Evolutionary conservation across 2,888 invertebrate species (phyloP), one percentile per base, ranked within the genome.

Genomic region (Carpatolechia fugitivella): DNA sequence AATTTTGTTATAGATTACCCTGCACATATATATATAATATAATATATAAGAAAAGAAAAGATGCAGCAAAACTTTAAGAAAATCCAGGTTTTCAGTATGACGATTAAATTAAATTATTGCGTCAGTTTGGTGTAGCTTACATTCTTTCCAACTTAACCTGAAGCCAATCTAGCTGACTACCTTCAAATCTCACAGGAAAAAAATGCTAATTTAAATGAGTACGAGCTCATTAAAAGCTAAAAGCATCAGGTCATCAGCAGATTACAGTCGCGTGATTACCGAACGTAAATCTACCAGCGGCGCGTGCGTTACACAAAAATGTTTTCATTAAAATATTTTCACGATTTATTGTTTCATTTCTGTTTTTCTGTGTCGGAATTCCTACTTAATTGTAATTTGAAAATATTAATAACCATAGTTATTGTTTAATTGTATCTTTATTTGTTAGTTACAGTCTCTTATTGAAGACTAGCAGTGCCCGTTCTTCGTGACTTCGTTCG

Each of bases 161-260:
- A n/a, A n/a, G n/a, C 6, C 24, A 24, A 24, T 24, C 3, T 24
- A 24, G n/a, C n/a, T n/a, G n/a, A 24, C 24, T 6, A 24, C 3
- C 24, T 6, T 24, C n/a, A 35, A 11, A n/a, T 10, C 4, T 20
- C 13, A 14, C 40, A 18, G 24, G 5, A 24, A 44, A 44, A n/a
- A 20, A 24, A 24, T 13, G 13, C 24, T 33, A 13, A 46, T 14
- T 60, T 16, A 29, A 44, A 44, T n/a, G 20, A 44, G 24, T 20
- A 44, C 60, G 59, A 64, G 55, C 60, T 70, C 68, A 69, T 74
- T 70, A 71, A 70, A 65, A 69, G 53, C 57, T 74, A 70, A 73
- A 76, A 76, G 74, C 72, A 68, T 74, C 66, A 20, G 63, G 68
- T 76, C 72, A 83, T 82, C 81, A 82, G 76, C 71, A 78, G 75